A percentile compares a stretch with the other conserved stretches of the same genome.
Conservation (phyloP, 2,113 vertebrate species). For the Sarotherodon lohbergeri region DNA sequence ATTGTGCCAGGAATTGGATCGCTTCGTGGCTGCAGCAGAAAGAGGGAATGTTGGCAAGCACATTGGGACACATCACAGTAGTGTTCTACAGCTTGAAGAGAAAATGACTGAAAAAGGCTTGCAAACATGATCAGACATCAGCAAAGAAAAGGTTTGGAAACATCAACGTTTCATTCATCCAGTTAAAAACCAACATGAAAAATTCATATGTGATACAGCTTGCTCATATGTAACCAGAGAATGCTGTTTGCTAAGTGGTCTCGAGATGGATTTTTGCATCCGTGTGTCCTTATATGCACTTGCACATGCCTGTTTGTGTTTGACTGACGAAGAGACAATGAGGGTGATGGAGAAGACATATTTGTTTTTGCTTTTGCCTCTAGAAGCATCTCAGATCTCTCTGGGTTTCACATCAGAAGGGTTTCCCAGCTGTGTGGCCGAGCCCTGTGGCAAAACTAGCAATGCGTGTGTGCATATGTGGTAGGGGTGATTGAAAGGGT, state of each 20-base stretch:
- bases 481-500: neutral
- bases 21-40: neutral
- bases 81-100: neutral
- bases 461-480: neutral
- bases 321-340: slow-evolving; percentile 16
- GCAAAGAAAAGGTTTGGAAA: neutral
- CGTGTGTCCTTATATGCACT: neutral
- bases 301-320: neutral
- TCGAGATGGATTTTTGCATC: neutral
- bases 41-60: neutral
- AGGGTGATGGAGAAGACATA: neutral
- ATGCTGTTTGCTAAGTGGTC: slow-evolving; percentile 19
- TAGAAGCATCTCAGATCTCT: slow-evolving; percentile 20
- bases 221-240: neutral
- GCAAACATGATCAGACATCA: neutral
- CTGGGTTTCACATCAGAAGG: slow-evolving; percentile 38
- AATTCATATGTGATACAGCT: slow-evolving; percentile 9
- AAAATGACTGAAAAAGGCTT: neutral
- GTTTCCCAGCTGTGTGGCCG: slow-evolving; percentile 17
- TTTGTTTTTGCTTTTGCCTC: slow-evolving; percentile 18
- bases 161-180: neutral
- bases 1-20: slow-evolving; percentile 34
- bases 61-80: neutral
- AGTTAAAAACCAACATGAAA: slow-evolving; percentile 5
- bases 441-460: slow-evolving; percentile 3